Evolutionary conservation across 2,797 vertebrate genomes (phyloP).

Genomic region (Pseudochirops cupreus): DNA sequence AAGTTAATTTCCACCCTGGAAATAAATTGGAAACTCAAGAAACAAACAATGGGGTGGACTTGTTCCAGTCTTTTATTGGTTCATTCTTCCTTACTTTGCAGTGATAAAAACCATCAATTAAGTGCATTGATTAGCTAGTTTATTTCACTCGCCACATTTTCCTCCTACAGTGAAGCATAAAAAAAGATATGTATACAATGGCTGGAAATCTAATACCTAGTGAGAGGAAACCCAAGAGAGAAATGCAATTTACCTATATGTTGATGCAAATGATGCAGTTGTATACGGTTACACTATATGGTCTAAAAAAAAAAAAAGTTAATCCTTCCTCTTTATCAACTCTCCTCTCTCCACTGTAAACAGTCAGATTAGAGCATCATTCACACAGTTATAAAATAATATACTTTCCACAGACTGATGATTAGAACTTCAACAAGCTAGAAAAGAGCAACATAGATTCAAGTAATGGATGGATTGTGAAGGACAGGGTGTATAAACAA

Average conservation of each 20-base stretch:
- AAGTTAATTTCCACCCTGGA: not conserved
- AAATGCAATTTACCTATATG: slow-evolving; percentile 63
- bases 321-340: not conserved
- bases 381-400: slow-evolving; percentile 52
- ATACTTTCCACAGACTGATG: slow-evolving; percentile 27
- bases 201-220: slow-evolving; percentile 26
- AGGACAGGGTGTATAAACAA: slow-evolving; percentile 34
- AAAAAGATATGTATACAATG: slow-evolving; percentile 25
- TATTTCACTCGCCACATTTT: slow-evolving; percentile 15
- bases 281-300: slow-evolving; percentile 46
- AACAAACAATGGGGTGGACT: not conserved
- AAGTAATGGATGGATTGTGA: slow-evolving; percentile 38
- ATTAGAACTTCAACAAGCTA: slow-evolving; percentile 56
- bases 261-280: slow-evolving; percentile 61
- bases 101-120: slow-evolving; percentile 38
- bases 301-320: not conserved
- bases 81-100: not conserved
- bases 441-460: slow-evolving; percentile 52
- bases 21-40: not conserved
- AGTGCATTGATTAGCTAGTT: slow-evolving; percentile 30
- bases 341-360: not conserved
- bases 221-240: slow-evolving; percentile 55
- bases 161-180: slow-evolving; percentile 17
- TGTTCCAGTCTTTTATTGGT: not conserved
- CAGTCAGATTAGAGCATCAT: not conserved